Evolutionary conservation across 2,113 vertebrate species (phyloP), one percentile per base, ranked within the genome.

Genomic region (Embiotoca jacksoni): DNA sequence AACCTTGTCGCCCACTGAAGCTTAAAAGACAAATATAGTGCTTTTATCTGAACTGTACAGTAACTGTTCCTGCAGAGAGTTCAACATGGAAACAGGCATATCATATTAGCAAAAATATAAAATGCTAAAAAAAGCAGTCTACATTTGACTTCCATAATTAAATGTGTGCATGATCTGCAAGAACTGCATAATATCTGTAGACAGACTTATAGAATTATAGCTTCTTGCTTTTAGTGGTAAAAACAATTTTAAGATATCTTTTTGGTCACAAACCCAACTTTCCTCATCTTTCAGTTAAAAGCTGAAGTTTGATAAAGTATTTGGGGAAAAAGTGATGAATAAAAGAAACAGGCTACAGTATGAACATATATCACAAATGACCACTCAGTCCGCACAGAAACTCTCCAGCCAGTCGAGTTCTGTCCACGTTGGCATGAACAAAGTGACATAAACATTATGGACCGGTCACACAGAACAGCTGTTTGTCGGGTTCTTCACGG

Each of bases 21-120:
- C 65, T 89, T 94, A 87, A 93, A 92, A 95, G 91, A 66, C 85
- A 83, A 91, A 92, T 84, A 91, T 95, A 94, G 94, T 95, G 94
- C 90, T 94, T 92, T 94, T 82, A 87, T 90, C 84, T 86, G 55
- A 88, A 84, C 92, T 94, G 92, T 95, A 95, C 95, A 95, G 85
- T 81, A 71, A 59, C 61, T 2, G 54, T 82, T 94, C 80, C 82
- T 73, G 82, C 72, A 89, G 86, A 81, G 57, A 81, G 80, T 80
- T 85, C 75, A 89, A 90, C 85, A 82, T 75, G 63, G 72, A 90
- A 88, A 91, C 83, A 89, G 85, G 75, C 58, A 77, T 64, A 64
- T 85, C 84, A 79, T 68, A 75, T 70, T 59, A 85, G 82, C 78
- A 92, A 90, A 93, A 88, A 87, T 88, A 93, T 75, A 85, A 93